Evolutionary conservation across 2,113 vertebrate genomes (phyloP), one percentile per base, ranked within the genome.

Genomic region (Hippocampus mohnikei): DNA sequence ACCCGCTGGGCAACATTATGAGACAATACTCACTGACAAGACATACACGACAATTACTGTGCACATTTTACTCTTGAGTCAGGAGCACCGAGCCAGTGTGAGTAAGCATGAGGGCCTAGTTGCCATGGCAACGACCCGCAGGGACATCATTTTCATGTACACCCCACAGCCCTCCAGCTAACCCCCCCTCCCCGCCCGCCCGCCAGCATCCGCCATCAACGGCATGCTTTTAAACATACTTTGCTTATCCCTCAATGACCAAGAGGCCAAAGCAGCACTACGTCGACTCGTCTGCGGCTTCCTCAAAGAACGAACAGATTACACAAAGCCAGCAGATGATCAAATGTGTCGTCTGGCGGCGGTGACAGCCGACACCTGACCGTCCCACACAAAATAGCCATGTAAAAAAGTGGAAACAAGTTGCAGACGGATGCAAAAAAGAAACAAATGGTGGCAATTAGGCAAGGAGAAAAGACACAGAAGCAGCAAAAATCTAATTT

Each of bases 361-460:
- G 15, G 59, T 44, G 44, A 60, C 21, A 73, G 63, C 52, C 23
- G 1, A 71, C 12, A 20, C 16, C 12, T 37, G 46, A 61, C 66
- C 55, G 61, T 25, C 37, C 27, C 10, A 69, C 66, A 61, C 33
- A 37, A 37, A 72, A 65, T 63, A 70, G 72, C 63, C 25, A 58
- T 1, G 52, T 21, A 62, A 37, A 9, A 68, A 73, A 62, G 67
- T 16, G 73, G 33, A 78, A 85, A 83, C 78, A 73, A 75, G 78
- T 84, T 64, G 29, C 58, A 6, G 50, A 27, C 56, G 61, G 37
- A 44, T 59, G 18, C 11, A 40, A 62, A 61, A 55, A 55, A 60
- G 65, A 81, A 78, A 29, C 29, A 60, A 60, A 27, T 16, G 15
- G 76, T 62, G 77, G 74, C 74, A 76, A 73, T 83, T 77, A 83